Conservation (phyloP, 2,113 vertebrate species). For the Cynocephalus volans region DNA sequence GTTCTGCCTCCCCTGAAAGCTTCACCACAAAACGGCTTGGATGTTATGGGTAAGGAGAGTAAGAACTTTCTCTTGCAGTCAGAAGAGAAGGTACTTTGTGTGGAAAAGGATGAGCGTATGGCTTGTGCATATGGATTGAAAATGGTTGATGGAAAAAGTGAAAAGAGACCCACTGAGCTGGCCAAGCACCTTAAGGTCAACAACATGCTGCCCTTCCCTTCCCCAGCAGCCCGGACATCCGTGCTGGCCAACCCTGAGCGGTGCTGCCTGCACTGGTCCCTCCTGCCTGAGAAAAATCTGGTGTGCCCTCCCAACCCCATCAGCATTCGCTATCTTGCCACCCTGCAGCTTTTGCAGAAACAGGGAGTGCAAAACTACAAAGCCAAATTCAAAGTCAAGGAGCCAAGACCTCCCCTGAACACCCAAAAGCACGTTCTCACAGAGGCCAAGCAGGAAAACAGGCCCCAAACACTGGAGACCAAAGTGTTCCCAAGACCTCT, state of each 20-base stretch:
- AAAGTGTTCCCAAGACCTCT: constrained; percentile 74
- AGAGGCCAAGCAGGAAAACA: constrained; percentile 73
- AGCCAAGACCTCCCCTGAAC: neutral
- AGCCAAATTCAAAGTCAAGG: constrained; percentile 79
- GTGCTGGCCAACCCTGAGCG: constrained; percentile 11
- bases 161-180: constrained; percentile 64
- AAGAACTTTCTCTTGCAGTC: constrained; percentile 65
- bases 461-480: constrained; percentile 55
- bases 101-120: constrained; percentile 68
- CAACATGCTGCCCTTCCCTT: neutral
- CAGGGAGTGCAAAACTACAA: constrained; percentile 66
- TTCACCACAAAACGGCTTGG: constrained; percentile 21
- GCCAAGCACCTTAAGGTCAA: constrained; percentile 49
- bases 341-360: constrained; percentile 71
- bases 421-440: constrained; percentile 45
- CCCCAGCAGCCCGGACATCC: neutral
- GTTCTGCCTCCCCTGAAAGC: constrained; percentile 82
- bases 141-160: constrained; percentile 53
- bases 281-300: constrained; percentile 71
- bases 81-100: constrained; percentile 72
- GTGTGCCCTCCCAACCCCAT: constrained; percentile 24
- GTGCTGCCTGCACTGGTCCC: constrained; percentile 73
- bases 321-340: neutral
- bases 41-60: constrained; percentile 73
- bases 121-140: constrained; percentile 41